phyloP scores from a whole-genome alignment of 2,797 vertebrate genomes.

The Etheostoma perlongum region DNA sequence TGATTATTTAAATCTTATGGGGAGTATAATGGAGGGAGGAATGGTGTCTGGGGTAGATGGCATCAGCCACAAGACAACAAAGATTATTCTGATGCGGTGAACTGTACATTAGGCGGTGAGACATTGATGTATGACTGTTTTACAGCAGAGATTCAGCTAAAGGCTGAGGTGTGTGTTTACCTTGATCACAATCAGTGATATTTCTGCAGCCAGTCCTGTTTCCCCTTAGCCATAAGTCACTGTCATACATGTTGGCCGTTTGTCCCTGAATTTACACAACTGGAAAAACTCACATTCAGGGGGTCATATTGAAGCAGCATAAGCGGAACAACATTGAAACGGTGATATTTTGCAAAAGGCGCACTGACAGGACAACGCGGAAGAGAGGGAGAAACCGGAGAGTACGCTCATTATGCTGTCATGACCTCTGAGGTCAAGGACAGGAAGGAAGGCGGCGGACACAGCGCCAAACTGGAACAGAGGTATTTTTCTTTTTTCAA shows the following conservation, averaged over 20 bases:
- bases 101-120: conserved; percentile 22
- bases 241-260: conserved; percentile 42
- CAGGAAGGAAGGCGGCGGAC: conserved; percentile 74
- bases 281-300: conserved; percentile 36
- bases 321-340: conserved; percentile 40
- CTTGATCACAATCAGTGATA: conserved; percentile 64
- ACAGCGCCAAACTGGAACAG: conserved; percentile 38
- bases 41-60: conserved; percentile 28
- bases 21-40: conserved; percentile 13
- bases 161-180: conserved; percentile 49
- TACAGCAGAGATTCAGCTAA: conserved; percentile 30
- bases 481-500: conserved; percentile 37
- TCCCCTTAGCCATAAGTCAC: conserved; percentile 66
- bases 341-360: conserved; percentile 44
- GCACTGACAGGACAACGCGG: conserved; percentile 32
- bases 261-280: conserved; percentile 35
- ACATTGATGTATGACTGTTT: conserved; percentile 49
- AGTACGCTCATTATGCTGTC: conserved; percentile 64
- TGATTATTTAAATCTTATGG: conserved; percentile 43
- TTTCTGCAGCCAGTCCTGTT: conserved; percentile 60
- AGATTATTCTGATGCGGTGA: conserved; percentile 40
- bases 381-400: conserved; percentile 55
- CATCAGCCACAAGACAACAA: conserved; percentile 40
- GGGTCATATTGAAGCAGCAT: conserved; percentile 51
- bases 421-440: conserved; percentile 74